A percentile compares a stretch with the other conserved stretches of the same genome.
Evolutionary conservation across 2,113 vertebrate species (phyloP).

Genomic region (Solenodon paradoxus): DNA sequence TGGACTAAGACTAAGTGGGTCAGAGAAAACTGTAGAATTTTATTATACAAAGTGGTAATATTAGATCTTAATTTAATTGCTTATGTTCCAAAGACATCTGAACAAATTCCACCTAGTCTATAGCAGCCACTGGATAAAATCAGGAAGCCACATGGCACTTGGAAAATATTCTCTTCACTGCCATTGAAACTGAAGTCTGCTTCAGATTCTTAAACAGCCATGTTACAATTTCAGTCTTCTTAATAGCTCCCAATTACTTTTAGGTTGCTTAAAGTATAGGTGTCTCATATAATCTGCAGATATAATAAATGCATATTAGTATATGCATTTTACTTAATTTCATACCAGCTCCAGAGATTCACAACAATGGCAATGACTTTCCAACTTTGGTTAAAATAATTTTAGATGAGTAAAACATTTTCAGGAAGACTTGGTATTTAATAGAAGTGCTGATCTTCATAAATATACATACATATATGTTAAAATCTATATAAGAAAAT

Average conservation of each 20-base stretch:
- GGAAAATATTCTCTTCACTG: neutral
- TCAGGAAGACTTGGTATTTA: neutral
- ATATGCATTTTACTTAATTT: neutral
- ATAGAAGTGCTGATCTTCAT: neutral
- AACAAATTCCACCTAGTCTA: neutral
- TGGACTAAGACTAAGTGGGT: neutral
- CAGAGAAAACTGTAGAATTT: neutral
- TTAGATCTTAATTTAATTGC: conserved; percentile 6
- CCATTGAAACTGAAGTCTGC: neutral
- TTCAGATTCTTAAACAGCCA: neutral
- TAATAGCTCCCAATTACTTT: conserved; percentile 12
- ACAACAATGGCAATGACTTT: neutral
- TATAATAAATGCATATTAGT: neutral
- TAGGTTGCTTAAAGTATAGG: neutral
- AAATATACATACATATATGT: neutral
- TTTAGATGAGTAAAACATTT: neutral
- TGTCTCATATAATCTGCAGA: neutral
- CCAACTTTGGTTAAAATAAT: conserved; percentile 20
- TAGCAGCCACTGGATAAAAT: neutral
- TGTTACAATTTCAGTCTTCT: neutral
- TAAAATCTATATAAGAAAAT: conserved; percentile 1
- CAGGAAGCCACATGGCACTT: neutral
- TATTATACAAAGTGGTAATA: neutral
- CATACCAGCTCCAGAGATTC: neutral
- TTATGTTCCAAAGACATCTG: neutral